Percentiles rank a stretch among this genome's conserved stretches.
Conservation (phyloP, 1,140 invertebrate genomes). For the Vollenhovia emeryi region DNA sequence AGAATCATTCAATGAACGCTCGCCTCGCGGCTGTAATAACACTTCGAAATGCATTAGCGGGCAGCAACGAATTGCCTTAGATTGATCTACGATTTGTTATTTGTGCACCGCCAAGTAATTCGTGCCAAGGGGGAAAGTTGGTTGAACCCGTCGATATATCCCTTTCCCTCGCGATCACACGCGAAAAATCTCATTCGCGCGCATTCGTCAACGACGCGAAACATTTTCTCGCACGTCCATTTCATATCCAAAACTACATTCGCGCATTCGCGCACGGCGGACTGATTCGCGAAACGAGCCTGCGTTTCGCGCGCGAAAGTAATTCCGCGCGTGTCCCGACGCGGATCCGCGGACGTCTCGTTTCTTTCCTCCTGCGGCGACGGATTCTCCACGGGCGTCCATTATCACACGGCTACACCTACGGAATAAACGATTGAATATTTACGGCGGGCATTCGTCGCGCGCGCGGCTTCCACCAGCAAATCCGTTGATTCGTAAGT, state of each 20-base stretch:
- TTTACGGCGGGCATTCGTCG: conserved; percentile 55
- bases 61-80: conserved; percentile 53
- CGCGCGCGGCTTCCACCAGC: conserved; percentile 37
- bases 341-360: conserved; percentile 10
- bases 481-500: conserved; percentile 70
- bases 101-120: conserved; percentile 29
- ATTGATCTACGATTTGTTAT: conserved; percentile 44
- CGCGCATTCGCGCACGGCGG: neutral
- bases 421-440: conserved; percentile 71
- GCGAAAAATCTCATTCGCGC: neutral
- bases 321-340: conserved; percentile 41
- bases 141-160: neutral
- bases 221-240: neutral
- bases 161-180: neutral
- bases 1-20: conserved; percentile 56
- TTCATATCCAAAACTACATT: neutral
- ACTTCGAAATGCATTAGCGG: conserved; percentile 34
- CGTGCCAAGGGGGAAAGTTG: conserved; percentile 9
- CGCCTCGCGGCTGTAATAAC: conserved; percentile 35
- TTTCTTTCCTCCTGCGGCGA: conserved; percentile 48
- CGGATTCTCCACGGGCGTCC: conserved; percentile 48
- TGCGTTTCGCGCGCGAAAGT: conserved; percentile 22
- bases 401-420: conserved; percentile 71
- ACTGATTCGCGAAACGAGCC: conserved; percentile 3
- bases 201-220: neutral